Conservation (phyloP, 2,888 invertebrate species). For the Ectobius pallidus region DNA sequence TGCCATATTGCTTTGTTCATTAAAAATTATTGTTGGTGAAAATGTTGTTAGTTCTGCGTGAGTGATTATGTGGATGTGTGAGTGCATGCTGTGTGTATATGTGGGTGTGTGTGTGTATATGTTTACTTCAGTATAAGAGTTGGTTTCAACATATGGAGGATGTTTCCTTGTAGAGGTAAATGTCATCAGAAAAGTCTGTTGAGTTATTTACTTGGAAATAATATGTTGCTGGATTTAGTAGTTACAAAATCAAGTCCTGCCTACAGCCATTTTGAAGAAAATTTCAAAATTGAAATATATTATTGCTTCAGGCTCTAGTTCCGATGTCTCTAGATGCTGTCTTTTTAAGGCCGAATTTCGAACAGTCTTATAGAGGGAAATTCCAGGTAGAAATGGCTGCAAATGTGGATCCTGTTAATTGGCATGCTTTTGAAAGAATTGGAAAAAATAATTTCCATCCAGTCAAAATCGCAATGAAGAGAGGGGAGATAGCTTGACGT, state of each 20-base stretch:
- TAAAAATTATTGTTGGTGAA: background rate
- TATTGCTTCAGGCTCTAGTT: slow-evolving; percentile 15
- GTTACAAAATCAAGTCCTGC: slow-evolving; percentile 16
- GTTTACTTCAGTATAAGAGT: too few species aligned
- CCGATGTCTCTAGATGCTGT: background rate
- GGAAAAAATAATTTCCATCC: background rate
- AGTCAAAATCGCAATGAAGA: slow-evolving; percentile 7
- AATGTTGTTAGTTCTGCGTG: background rate
- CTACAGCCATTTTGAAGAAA: background rate
- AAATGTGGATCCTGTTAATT: background rate
- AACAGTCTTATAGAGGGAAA: background rate
- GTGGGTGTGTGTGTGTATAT: background rate
- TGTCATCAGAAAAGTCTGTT: too few species aligned
- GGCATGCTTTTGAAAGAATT: background rate
- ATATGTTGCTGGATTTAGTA: background rate
- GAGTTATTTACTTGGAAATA: background rate
- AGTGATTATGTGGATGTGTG: background rate
- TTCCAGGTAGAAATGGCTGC: background rate
- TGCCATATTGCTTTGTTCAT: slow-evolving; percentile 8
- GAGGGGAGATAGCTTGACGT: background rate
- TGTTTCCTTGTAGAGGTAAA: too few species aligned
- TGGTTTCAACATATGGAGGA: too few species aligned
- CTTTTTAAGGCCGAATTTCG: background rate
- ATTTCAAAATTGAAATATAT: background rate
- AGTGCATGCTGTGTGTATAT: background rate